Evolutionary conservation across 2,113 vertebrate genomes (phyloP), one percentile per base, ranked within the genome.

Genomic region (Crotophaga sulcirostris): DNA sequence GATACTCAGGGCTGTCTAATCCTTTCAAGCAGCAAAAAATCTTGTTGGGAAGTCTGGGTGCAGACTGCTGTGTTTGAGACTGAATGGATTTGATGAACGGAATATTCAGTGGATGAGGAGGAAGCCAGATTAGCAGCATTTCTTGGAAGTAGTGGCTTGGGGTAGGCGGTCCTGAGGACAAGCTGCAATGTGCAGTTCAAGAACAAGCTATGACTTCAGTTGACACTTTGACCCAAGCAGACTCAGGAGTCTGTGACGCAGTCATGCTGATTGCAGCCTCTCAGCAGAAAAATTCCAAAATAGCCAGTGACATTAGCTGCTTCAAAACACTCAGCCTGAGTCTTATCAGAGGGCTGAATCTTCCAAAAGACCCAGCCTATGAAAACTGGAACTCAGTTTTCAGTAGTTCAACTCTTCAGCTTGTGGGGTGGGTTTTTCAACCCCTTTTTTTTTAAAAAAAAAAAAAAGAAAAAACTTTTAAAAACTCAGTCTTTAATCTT

Each of bases 401-500:
- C 44, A 67, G 19, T 45, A 31, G 0, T 74, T 69, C 33, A 15
- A 7, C 8, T 74, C 29, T 67, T 75, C 28, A 36, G 14, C 33
- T 63, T 62, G 6, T 34, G 40, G 8, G 3, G 21, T 69, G 47
- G 6, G 1, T 13, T 31, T 28, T 20, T 9, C 6, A 42, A 42
- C 3, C 7, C 11, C 4, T 16, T 45, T 33, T 42, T 64, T 33
- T 42, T 64, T 10, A 0, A 2, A 8, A 49, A 23, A 45, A 16
- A 44, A 51, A 51, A 51, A 16, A 44, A 38, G 3, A 2, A 4
- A 33, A 45, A 59, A 5, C 7, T 44, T 85, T 87, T 84, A 42
- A 94, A 94, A 73, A 28, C 9, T 51, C 75, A 51, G 17, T 19
- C 40, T 84, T 94, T 91, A 78, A 75, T 89, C 52, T 79, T 54